Base-by-base conservation (phyloP, 2,797 vertebrate genomes). In the Gymnothorax javanicus region DNA sequence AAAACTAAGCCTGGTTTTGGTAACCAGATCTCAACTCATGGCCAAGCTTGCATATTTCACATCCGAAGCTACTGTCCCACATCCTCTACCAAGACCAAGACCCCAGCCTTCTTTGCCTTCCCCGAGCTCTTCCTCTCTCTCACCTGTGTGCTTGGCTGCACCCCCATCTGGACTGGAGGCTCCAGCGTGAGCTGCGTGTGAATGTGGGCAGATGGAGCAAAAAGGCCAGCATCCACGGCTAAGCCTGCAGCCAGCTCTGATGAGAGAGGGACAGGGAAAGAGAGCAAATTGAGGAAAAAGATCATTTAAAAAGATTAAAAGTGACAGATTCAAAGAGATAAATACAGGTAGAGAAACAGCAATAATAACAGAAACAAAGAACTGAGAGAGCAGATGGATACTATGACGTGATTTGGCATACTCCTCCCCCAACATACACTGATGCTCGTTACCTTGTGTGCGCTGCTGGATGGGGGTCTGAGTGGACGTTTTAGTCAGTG, bases 181-280 rank as follows among this genome's bases (percentile, higher is more conserved):
- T 64, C 83, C 84, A 82, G 88, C 62, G 17, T 59, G 1, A 57
- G 23, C 58, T 93, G 92, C 86, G 81, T 85, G 64, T 88, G 88
- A 73, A 81, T 54, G 2, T 89, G 86, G 58, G 87, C 84, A 58
- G 87, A 88, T 0, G 85, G 92, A 89, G 91, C 87, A 86, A 91
- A 90, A 2, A 69, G 71, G 88, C 92, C 89, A 91, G 92, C 92
- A 92, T 94, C 94, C 85, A 91, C 52, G 87, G 90, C 91, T 93
- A 94, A 94, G 93, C 93, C 85, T 95, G 94, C 92, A 91, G 94
- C 91, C 86, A 94, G 93, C 91, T 95, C 95, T 95, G 92, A n/a
- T 8, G 69, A 13, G 25, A 11, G 27, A 3, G 69, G 11, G 5
- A 15, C 25, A 73, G 25, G 12, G 69, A 0, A 4, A 13, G 8